Base-by-base conservation (phyloP, 2,797 vertebrate species). In the Apogon hyalosoma region DNA sequence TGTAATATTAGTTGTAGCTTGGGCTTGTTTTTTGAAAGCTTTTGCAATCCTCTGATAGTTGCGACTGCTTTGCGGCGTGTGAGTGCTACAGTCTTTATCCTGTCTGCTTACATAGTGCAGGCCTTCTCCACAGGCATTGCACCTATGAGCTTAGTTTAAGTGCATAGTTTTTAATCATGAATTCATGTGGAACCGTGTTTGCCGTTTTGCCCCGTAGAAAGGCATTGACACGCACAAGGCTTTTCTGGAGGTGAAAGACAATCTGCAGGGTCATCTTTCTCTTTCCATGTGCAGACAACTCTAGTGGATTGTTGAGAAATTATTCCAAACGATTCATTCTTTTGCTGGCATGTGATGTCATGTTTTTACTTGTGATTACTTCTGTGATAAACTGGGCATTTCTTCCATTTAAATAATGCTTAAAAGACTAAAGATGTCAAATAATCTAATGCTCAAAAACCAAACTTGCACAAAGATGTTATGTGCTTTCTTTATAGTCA, bases 231-330 rank as follows among this genome's bases (percentile, higher is more conserved):
- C 43, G 43, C n/a, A n/a, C 47, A 14, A 15, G 41, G 47, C 62
- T 48, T 66, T 18, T 60, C 49, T 55, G 61, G 28, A 39, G 61
- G 64, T 84, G 76, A 83, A 83, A 85, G 63, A 68, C 75, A 85
- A 90, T 85, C 80, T 72, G 76, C 63, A 14, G 71, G 73, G 59
- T 90, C 74, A 16, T 76, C 80, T 86, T 85, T 88, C 82, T 68
- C 14, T 63, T 69, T 57, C 49, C 50, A 13, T 15, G 61, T 49
- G 52, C 46, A 36, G 42, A 58, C 19, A 51, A 54, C 16, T 21
- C 7, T 18, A 53, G 58, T 50, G 24, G 41, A 41, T 73, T 15
- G 11, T 13, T 33, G 16, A 11, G 5, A 10, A 11, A 4, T 41
- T 41, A 31, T 45, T 36, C 33, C 9, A 4, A 1, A 33, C 7